These are phyloP conservation scores for Leptobrachium ailaonicum DNA, from an alignment of 2,113 vertebrate species.

Conservation along the genomic window DNA sequence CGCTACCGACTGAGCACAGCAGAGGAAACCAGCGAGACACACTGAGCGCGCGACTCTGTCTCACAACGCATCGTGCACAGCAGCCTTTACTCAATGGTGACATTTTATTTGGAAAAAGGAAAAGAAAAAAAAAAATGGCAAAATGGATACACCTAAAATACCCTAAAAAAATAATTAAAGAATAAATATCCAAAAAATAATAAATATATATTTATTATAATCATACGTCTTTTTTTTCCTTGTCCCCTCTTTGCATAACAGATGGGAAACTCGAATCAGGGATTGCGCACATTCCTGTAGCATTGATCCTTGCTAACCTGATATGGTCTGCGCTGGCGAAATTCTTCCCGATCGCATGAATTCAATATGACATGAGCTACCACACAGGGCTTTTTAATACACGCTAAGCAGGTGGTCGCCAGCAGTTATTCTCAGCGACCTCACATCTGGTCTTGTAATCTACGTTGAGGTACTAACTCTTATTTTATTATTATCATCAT, in stretches of 20 bases:
- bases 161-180: too few species aligned
- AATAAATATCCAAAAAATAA: too few species aligned
- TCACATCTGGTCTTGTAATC: slow-evolving; percentile 61
- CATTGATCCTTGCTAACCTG: slow-evolving; percentile 53
- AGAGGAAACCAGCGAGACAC: too few species aligned
- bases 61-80: too few species aligned
- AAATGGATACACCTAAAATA: too few species aligned
- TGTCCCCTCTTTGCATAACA: slow-evolving; percentile 28
- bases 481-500: slow-evolving; percentile 47
- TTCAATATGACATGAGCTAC: slow-evolving; percentile 58
- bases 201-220: too few species aligned
- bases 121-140: too few species aligned
- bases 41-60: too few species aligned
- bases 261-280: slow-evolving; percentile 43
- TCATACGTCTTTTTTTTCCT: neutral
- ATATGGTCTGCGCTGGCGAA: slow-evolving; percentile 56
- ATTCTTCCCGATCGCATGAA: slow-evolving; percentile 43
- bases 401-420: slow-evolving; percentile 62
- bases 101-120: too few species aligned
- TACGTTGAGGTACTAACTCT: slow-evolving; percentile 48
- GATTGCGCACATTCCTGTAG: slow-evolving; percentile 51
- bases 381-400: slow-evolving; percentile 54
- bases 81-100: too few species aligned
- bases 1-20: too few species aligned
- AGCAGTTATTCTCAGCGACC: slow-evolving; percentile 37